Evolutionary conservation across 2,888 invertebrate genomes (phyloP).

Genomic region (Aphrophora alni): DNA sequence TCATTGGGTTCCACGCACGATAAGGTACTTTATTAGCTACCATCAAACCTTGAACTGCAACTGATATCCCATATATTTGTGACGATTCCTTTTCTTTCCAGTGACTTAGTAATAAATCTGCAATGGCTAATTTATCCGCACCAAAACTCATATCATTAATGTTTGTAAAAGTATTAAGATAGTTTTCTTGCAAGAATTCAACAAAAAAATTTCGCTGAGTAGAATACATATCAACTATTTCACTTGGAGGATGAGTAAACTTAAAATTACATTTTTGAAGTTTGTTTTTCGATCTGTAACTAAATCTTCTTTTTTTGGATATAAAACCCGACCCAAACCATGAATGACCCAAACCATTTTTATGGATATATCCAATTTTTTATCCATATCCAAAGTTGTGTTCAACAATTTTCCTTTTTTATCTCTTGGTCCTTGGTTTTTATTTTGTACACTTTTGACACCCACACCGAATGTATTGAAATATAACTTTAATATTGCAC

Average conservation of each 20-base stretch:
- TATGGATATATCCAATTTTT: conserved; percentile 24
- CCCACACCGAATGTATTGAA: conserved; percentile 11
- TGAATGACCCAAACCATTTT: too few relatives aligned
- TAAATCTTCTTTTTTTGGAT: conserved; percentile 22
- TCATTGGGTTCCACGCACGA: neutral
- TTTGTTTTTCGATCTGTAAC: neutral
- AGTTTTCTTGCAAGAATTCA: conserved; percentile 76
- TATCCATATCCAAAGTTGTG: conserved; percentile 15
- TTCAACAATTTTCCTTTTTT: neutral
- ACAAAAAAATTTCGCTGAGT: conserved; percentile 71
- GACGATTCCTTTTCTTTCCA: conserved; percentile 33
- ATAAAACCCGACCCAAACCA: conserved; percentile 29
- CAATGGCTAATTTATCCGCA: conserved; percentile 70
- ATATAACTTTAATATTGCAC: conserved; percentile 25
- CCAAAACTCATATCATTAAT: conserved; percentile 66
- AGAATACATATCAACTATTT: conserved; percentile 70
- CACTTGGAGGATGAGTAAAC: conserved; percentile 68
- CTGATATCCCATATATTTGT: conserved; percentile 52
- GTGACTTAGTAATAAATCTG: conserved; percentile 60
- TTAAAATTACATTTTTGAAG: neutral
- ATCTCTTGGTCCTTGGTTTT: neutral
- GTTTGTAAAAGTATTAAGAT: conserved; percentile 57
- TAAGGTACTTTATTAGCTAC: conserved; percentile 63
- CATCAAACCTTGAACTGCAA: conserved; percentile 72
- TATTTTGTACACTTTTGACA: too few relatives aligned